Evolutionary conservation across 2,888 invertebrate species (phyloP), one percentile per base, ranked within the genome.

Genomic region (Eilema griseolum): DNA sequence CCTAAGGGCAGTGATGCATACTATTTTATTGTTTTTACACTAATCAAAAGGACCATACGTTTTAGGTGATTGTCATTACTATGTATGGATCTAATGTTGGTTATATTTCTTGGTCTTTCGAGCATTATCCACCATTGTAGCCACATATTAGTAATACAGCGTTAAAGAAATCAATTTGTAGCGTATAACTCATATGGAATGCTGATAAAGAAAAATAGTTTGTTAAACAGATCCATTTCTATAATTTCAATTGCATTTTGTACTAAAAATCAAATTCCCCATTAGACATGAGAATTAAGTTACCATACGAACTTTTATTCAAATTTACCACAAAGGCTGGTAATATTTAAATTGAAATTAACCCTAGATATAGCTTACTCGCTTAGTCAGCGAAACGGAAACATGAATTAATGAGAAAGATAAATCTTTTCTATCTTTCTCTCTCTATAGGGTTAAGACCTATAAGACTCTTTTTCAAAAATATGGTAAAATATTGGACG

Each of bases 401-500:
- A 14, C 1, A 37, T 37, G 41, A 41, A n/a, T n/a, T n/a, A n/a
- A 41, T 41, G 41, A 41, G 41, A 41, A 41, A 41, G 41, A 41
- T 3, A 41, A 16, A 41, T 41, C 41, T 41, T 20, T 8, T 20
- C 20, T 46, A 1, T 46, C 12, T 52, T n/a, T n/a, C 20, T 8
- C 7, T 7, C 37, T 37, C 37, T 41, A 16, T 4, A 41, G 5
- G 41, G 41, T 14, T 14, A 1, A 37, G 14, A 37, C 1, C 14
- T 11, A 46, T 46, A 5, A n/a, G 46, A 41, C 16, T 46, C 20
- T 46, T 20, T 10, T 20, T 52, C 10, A n/a, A 46, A 46, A 41
- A 20, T 5, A 20, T 37, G 46, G 46, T 20, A 16, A 16, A 64
- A 24, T 26, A 67, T 67, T 41, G 69, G 64, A 69, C 41, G 31